phyloP scores from a whole-genome alignment of 2,888 invertebrate genomes.

The Papilio elwesi region DNA sequence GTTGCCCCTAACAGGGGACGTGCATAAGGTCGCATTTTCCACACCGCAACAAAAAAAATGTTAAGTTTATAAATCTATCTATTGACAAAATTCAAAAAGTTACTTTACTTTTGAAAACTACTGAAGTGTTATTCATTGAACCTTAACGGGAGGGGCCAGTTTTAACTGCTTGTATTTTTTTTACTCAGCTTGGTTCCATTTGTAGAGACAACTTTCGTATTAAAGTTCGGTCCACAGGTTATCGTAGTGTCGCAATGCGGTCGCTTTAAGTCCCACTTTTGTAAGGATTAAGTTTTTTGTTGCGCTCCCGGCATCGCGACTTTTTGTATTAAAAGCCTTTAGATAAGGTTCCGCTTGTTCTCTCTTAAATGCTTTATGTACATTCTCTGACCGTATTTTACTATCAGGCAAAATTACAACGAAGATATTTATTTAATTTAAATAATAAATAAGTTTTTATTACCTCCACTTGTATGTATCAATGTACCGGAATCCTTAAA shows the following conservation, averaged over 20 bases:
- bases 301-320: conserved; percentile 35
- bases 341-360: conserved; percentile 37
- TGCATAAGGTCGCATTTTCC: too few relatives aligned
- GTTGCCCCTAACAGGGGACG: too few relatives aligned
- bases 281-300: conserved; percentile 45
- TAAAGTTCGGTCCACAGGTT: conserved; percentile 44
- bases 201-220: conserved; percentile 42
- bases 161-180: conserved; percentile 35
- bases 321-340: conserved; percentile 41
- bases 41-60: too few relatives aligned
- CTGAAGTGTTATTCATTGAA: conserved; percentile 16
- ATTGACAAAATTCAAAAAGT: too few relatives aligned
- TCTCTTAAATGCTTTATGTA: conserved; percentile 39
- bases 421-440: neutral
- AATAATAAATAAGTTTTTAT: neutral
- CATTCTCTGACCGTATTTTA: conserved; percentile 30
- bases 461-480: too few relatives aligned
- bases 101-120: neutral
- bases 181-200: conserved; percentile 34
- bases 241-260: conserved; percentile 45
- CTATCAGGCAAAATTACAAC: conserved; percentile 19
- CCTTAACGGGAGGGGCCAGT: conserved; percentile 11
- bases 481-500: too few relatives aligned
- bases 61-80: too few relatives aligned
- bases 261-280: conserved; percentile 44